A percentile compares a stretch with the other conserved stretches of the same genome.
phyloP scores from a whole-genome alignment of 2,113 vertebrate genomes.

The Cathartes aura region DNA sequence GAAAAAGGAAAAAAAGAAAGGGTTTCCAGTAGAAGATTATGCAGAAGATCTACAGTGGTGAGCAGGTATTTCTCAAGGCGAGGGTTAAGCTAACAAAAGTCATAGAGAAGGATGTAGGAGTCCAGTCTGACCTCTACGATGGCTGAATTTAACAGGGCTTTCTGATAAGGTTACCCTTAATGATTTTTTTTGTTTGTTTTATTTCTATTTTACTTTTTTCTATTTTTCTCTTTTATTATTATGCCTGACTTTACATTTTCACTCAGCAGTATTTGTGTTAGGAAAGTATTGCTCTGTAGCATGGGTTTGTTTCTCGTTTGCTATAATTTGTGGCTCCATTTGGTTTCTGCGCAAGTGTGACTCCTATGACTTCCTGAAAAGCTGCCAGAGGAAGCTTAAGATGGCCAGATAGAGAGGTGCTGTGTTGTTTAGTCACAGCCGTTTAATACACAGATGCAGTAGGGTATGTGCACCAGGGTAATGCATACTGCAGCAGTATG shows the following conservation, averaged over 20 bases:
- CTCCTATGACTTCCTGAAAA: not conserved
- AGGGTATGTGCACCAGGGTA: not conserved
- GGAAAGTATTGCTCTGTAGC: not conserved
- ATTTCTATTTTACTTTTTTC: not conserved
- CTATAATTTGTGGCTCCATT: not conserved
- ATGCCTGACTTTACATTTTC: not conserved
- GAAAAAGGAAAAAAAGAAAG: not conserved
- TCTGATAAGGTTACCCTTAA: not conserved
- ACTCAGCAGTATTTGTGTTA: not conserved
- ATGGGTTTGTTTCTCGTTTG: not conserved
- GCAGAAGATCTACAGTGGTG: not conserved
- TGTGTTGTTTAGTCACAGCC: not conserved
- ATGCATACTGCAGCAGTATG: accelerated
- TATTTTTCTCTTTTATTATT: not conserved
- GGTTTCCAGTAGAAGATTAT: not conserved
- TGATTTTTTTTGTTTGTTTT: not conserved
- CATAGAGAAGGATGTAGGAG: not conserved
- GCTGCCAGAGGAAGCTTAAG: not conserved
- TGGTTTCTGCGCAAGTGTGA: not conserved
- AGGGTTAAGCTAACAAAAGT: not conserved
- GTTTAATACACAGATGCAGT: not conserved
- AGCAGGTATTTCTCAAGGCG: not conserved
- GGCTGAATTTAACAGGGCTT: not conserved
- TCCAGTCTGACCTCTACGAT: not conserved
- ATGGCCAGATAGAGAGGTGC: not conserved